Evolutionary conservation across 1,140 invertebrate genomes (phyloP), one percentile per base, ranked within the genome.

Genomic region (Drosophila santomea): DNA sequence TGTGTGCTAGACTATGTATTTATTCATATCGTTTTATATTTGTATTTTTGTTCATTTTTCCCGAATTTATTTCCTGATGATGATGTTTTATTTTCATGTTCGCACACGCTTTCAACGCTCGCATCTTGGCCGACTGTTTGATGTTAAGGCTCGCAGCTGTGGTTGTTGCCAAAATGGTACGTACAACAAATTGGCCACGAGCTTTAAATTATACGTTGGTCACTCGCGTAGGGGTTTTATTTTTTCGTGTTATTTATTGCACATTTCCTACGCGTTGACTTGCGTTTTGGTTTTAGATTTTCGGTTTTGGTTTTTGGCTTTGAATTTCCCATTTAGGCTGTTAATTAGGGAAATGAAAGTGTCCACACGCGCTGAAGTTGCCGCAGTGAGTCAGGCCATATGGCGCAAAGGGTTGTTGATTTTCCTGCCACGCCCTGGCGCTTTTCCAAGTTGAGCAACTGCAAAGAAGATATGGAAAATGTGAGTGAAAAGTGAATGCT

Each of bases 1-100:
- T 74, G 44, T 67, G 32, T 43, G 36, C 38, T 62, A 58, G 43
- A 59, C 50, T 76, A 71, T 48, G 45, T 78, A 71, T 69, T 50
- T 59, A 59, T 71, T 72, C 74, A 71, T 80, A 64, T 78, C 56
- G 59, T 54, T 78, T 45, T 79, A 44, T 75, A 63, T 81, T 86
- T 57, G 58, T 75, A 51, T 75, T 77, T 79, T 52, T 56, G 15
- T 41, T 41, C n/a, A 15, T 78, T 71, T 79, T 76, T 80, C 41
- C 59, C 82, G 72, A 89, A 83, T 89, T 89, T 80, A 89, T 88
- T 88, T 88, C 83, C 83, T 88, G 84, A 80, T 80, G 84, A 77
- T 89, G 84, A 84, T 89, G 73, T 89, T 89, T 89, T 89, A 89
- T 89, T 89, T 89, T 84, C 68, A 78, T 89, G 74, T 84, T 80